Base-by-base conservation (phyloP, 2,113 vertebrate species). In the Electrona antarctica region DNA sequence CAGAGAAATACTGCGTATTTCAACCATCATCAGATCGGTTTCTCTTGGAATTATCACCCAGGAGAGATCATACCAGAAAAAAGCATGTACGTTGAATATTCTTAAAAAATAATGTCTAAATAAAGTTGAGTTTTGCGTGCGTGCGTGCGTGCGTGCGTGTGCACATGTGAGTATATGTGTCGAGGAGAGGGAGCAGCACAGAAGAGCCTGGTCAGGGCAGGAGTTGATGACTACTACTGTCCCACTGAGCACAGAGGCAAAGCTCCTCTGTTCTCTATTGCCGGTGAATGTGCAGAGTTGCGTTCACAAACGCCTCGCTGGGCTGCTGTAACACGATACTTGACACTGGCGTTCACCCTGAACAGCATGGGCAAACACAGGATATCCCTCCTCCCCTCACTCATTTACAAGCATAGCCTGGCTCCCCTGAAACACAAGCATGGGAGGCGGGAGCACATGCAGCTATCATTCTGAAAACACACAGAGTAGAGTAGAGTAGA, bases 321-420 rank as follows among this genome's bases (percentile, higher is more conserved):
- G 82, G 80, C 79, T 21, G 21, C 21, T 83, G 90, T 85, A 90
- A 92, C 89, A 81, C 79, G 79, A 92, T 70, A 69, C 87, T 73
- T 85, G 71, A 89, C 83, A 88, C 88, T 52, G 73, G 73, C 41
- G 69, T 85, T 92, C 81, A 88, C 87, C 89, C 85, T 64, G 7
- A 83, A 79, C 69, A 71, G 83, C 77, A 47, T 79, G 83, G 83
- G 72, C 71, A 86, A 73, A 81, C 86, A 87, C 84, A 87, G 86
- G 88, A 90, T 88, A 84, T 87, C 78, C 68, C 21, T 51, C n/a
- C 14, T 46, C 61, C 65, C 28, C 62, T 58, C 47, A 65, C 84
- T 85, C 79, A 1, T 59, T 79, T 79, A 54, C 71, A 82, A 74
- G 62, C 72, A 58, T 48, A 14, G 67, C 57, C 73, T 12, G 2